phyloP scores from a whole-genome alignment of 2,888 invertebrate genomes.

The Drosophila mercatorum region DNA sequence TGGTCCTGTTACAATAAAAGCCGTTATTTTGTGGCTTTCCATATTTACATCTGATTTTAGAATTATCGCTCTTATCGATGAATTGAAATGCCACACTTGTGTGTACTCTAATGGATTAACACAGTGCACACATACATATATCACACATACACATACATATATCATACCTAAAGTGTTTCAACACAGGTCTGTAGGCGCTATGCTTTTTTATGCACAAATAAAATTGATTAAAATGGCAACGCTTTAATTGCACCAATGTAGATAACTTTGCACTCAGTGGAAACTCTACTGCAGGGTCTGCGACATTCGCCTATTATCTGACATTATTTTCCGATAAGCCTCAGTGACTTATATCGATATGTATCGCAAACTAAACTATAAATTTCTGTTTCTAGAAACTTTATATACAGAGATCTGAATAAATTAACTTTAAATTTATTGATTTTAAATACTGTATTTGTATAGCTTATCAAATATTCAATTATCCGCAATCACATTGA shows the following conservation, averaged over 20 bases:
- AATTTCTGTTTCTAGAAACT: neutral
- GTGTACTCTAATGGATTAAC: neutral
- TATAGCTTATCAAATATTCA: neutral
- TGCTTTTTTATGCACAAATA: too few relatives aligned
- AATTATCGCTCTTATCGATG: neutral
- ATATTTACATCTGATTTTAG: slow-evolving; percentile 12
- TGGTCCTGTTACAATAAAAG: slow-evolving; percentile 57
- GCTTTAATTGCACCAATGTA: too few relatives aligned
- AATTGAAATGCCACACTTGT: neutral
- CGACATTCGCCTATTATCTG: neutral
- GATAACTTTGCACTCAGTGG: too few relatives aligned
- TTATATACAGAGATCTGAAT: neutral
- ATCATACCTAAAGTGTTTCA: too few relatives aligned
- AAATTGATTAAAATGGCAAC: too few relatives aligned
- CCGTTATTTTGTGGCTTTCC: slow-evolving; percentile 29
- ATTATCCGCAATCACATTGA: neutral
- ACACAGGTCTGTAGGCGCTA: too few relatives aligned
- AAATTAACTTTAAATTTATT: too few relatives aligned
- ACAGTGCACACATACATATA: neutral
- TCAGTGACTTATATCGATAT: slow-evolving; percentile 12
- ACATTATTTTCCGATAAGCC: too few relatives aligned
- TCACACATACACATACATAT: too few relatives aligned
- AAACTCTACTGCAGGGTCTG: neutral
- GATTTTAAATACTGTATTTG: too few relatives aligned
- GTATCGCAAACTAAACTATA: neutral